Percentiles rank a stretch among this genome's conserved stretches.
These are phyloP conservation scores for Thalpophila matura DNA, from an alignment of 2,888 invertebrate species.

Conservation along the genomic window DNA sequence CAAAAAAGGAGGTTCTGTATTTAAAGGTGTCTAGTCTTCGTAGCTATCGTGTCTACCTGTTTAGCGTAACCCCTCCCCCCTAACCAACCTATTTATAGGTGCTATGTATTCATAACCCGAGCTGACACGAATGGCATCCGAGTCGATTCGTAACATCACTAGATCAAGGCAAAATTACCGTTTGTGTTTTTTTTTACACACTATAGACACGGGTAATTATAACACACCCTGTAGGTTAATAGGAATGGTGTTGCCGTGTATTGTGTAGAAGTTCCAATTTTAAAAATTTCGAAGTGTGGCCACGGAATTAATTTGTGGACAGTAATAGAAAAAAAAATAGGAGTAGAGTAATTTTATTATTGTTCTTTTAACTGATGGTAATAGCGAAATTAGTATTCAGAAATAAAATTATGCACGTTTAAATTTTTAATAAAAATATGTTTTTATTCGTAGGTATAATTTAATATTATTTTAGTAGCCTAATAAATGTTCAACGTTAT, in stretches of 20 bases:
- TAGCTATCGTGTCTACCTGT: constrained; percentile 14
- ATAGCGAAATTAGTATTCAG: too few relatives aligned
- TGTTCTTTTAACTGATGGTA: not conserved
- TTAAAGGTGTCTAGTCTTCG: constrained; percentile 13
- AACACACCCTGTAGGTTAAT: constrained; percentile 22
- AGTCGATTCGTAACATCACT: constrained; percentile 27
- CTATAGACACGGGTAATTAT: constrained; percentile 22
- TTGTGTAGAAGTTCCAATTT: not conserved
- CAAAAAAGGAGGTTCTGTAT: too few relatives aligned
- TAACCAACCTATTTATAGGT: constrained; percentile 32
- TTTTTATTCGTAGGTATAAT: not conserved
- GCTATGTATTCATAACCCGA: constrained; percentile 46
- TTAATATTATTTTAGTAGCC: constrained; percentile 18
- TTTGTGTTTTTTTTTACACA: constrained; percentile 35
- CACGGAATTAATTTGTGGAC: not conserved
- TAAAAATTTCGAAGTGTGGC: not conserved
- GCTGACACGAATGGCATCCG: constrained; percentile 44
- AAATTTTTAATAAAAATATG: constrained; percentile 8
- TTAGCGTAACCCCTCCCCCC: not conserved
- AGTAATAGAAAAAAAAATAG: not conserved
- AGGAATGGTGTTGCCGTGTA: constrained; percentile 29
- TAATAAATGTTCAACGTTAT: constrained; percentile 46
- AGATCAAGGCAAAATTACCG: constrained; percentile 38
- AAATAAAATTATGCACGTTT: not conserved
- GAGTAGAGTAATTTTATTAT: not conserved